A percentile compares a stretch with the other conserved stretches of the same genome.
These are phyloP conservation scores for Mycetomoellerius zeteki DNA, from an alignment of 1,140 invertebrate genomes.

Conservation along the genomic window DNA sequence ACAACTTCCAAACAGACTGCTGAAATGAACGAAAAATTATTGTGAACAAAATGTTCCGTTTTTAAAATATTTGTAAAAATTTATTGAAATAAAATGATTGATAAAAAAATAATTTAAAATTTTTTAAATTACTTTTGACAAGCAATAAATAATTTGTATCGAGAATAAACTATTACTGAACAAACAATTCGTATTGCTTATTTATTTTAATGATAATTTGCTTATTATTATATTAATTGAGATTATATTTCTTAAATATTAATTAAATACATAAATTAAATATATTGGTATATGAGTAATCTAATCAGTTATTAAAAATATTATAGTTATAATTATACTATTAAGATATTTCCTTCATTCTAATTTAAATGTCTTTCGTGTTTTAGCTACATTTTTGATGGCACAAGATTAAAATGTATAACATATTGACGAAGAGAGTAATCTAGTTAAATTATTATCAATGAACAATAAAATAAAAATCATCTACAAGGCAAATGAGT, in stretches of 20 bases:
- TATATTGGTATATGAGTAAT: not conserved
- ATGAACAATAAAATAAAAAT: conserved; percentile 4
- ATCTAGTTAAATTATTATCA: not conserved
- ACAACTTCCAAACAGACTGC: conserved; percentile 10
- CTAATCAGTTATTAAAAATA: no score
- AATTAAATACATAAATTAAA: conserved; percentile 2
- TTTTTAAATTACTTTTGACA: not conserved
- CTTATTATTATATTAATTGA: not conserved
- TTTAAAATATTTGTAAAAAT: conserved; percentile 19
- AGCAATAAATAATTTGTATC: not conserved
- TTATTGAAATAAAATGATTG: not conserved
- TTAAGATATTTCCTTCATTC: not conserved
- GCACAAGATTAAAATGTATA: not conserved
- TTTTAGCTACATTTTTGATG: not conserved
- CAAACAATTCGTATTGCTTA: not conserved
- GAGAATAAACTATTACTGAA: not conserved
- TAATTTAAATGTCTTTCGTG: not conserved
- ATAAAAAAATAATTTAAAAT: not conserved
- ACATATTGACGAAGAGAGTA: not conserved
- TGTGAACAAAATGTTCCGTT: not conserved
- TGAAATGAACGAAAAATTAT: not conserved
- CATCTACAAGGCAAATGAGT: not conserved
- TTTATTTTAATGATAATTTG: not conserved
- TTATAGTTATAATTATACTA: no score
- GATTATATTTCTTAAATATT: not conserved